Evolutionary conservation across 2,888 invertebrate genomes (phyloP), one percentile per base, ranked within the genome.

Genomic region (Cecidostiba fungosa): DNA sequence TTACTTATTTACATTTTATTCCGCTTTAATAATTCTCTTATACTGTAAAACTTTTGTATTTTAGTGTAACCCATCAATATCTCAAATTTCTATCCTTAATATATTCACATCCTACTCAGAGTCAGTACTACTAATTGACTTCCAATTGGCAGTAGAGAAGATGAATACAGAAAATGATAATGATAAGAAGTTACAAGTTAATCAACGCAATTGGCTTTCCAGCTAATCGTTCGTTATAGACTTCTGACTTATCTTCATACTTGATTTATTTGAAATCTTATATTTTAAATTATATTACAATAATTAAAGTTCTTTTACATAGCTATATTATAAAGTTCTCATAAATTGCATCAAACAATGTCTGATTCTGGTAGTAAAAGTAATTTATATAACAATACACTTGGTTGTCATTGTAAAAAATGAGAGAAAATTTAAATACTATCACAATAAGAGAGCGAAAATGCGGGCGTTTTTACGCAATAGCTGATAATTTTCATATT

Each of bases 381-480:
- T 59, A n/a, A 59, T 6, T 59, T 59, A 59, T 8, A 59, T 59
- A 59, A 59, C 59, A 54, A 54, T n/a, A 54, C n/a, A 54, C 5
- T 54, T n/a, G 23, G 23, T 23, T 23, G 59, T 23, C 0, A 23
- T 59, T 59, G 2, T 59, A 26, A 72, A 70, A 43, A 39, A 72
- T 39, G 23, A 39, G 39, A 39, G 39, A 10, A n/a, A 72, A 72
- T 12, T 43, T 72, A 36, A 12, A 39, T 23, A 12, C 10, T 72
- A 72, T 72, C 72, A 23, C 8, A 43, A 43, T n/a, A 19, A 39
- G 39, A 72, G 72, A 10, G 23, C 39, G 19, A 23, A 72, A 43
- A 43, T 72, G 72, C 72, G 72, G 72, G 72, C 39, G n/a, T 72
- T 23, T 43, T 72, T 23, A 12, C 39, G n/a, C 23, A 23, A 19